These are phyloP conservation scores for Tipula lateralis DNA, from an alignment of 2,888 invertebrate genomes.

Conservation along the genomic window DNA sequence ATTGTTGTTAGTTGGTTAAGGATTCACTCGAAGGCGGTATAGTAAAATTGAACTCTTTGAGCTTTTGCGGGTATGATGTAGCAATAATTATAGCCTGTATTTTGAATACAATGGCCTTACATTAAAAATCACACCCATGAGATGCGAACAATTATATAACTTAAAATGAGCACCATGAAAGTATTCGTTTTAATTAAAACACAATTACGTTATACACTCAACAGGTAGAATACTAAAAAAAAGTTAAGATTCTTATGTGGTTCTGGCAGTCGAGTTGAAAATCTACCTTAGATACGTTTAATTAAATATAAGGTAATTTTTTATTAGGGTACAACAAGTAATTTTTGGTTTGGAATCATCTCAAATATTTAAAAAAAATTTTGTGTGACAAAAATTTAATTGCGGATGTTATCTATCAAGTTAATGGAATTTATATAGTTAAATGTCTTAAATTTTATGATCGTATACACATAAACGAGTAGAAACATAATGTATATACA, in stretches of 20 bases:
- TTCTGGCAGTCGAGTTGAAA: not conserved
- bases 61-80: too few species aligned
- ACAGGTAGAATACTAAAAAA: not conserved
- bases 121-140: too few species aligned
- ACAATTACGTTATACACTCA: not conserved
- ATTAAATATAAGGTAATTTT: not conserved
- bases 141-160: too few species aligned
- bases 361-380: not conserved
- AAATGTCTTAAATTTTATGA: not conserved
- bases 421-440: too few species aligned
- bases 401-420: not conserved
- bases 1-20: too few species aligned
- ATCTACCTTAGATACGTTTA: not conserved
- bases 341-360: not conserved
- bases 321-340: not conserved
- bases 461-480: not conserved
- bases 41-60: too few species aligned
- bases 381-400: not conserved
- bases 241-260: not conserved
- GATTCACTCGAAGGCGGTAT: too few species aligned
- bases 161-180: too few species aligned
- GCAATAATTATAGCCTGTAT: too few species aligned
- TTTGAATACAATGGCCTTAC: too few species aligned
- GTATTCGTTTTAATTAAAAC: not conserved
- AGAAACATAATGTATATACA: not conserved